These are phyloP conservation scores for Carpatolechia fugitivella DNA, from an alignment of 2,888 invertebrate species.

Conservation along the genomic window DNA sequence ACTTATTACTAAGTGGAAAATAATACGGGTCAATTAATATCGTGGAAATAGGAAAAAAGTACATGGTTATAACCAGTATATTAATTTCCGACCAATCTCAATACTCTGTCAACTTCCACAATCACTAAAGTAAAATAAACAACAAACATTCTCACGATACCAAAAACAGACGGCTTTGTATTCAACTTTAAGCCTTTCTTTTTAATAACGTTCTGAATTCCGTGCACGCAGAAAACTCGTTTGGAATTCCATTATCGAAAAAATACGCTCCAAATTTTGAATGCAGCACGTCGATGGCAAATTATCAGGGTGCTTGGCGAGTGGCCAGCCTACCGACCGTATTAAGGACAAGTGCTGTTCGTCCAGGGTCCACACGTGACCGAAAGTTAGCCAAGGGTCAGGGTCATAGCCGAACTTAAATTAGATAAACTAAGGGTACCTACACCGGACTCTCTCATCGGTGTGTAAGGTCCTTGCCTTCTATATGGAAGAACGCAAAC, in stretches of 20 bases:
- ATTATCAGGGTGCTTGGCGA: constrained; percentile 63
- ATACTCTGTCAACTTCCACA: no score
- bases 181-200: neutral
- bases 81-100: no score
- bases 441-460: neutral
- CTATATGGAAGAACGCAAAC: no score
- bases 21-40: no score
- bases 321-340: constrained; percentile 52
- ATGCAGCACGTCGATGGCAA: constrained; percentile 60
- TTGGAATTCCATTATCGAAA: constrained; percentile 32
- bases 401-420: neutral
- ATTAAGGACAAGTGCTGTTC: constrained; percentile 45
- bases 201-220: neutral
- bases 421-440: neutral
- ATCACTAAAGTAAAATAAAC: no score
- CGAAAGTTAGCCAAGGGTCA: constrained; percentile 27
- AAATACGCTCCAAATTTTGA: constrained; percentile 54
- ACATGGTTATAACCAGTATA: no score
- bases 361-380: constrained; percentile 42
- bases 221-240: constrained; percentile 28
- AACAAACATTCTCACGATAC: no score
- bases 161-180: no score
- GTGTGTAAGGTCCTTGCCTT: no score
- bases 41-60: no score
- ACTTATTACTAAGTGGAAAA: neutral